Conservation (phyloP, 2,888 invertebrate species). For the Chalcis sispes region DNA sequence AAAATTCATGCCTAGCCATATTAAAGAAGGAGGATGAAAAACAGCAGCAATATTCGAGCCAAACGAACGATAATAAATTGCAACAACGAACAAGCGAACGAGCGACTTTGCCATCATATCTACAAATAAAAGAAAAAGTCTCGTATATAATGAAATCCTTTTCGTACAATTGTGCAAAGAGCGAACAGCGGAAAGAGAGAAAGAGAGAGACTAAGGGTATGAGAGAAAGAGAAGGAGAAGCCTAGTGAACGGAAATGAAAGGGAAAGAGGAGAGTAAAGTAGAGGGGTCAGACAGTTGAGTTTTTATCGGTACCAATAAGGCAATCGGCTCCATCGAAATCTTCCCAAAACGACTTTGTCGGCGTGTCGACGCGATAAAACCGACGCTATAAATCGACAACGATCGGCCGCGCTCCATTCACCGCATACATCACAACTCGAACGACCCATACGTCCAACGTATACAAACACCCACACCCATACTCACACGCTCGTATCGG, state of each 20-base stretch:
- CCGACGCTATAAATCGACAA: constrained; percentile 32
- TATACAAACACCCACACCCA: background rate
- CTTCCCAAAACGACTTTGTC: constrained; percentile 50
- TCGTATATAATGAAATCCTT: constrained; percentile 54
- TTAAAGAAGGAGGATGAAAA: constrained; percentile 3
- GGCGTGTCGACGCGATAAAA: constrained; percentile 42
- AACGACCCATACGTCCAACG: background rate
- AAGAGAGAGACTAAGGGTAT: constrained; percentile 1
- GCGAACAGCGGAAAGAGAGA: constrained; percentile 10
- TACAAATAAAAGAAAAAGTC: constrained; percentile 43
- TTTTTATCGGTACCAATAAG: constrained; percentile 53
- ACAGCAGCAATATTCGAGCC: constrained; percentile 27
- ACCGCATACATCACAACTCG: background rate
- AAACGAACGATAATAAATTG: constrained; percentile 45
- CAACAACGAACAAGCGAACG: constrained; percentile 2
- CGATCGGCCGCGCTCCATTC: too few species aligned
- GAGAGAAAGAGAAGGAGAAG: constrained; percentile 1
- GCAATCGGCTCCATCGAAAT: constrained; percentile 52
- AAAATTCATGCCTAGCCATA: constrained; percentile 7
- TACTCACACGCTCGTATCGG: too few species aligned
- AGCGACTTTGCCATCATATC: constrained; percentile 28
- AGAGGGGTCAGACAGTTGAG: constrained; percentile 23
- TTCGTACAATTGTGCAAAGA: constrained; percentile 28
- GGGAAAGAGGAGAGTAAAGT: background rate
- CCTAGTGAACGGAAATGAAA: background rate